Conservation (phyloP, 1,140 invertebrate species). For the Trypoxylus dichotomus region DNA sequence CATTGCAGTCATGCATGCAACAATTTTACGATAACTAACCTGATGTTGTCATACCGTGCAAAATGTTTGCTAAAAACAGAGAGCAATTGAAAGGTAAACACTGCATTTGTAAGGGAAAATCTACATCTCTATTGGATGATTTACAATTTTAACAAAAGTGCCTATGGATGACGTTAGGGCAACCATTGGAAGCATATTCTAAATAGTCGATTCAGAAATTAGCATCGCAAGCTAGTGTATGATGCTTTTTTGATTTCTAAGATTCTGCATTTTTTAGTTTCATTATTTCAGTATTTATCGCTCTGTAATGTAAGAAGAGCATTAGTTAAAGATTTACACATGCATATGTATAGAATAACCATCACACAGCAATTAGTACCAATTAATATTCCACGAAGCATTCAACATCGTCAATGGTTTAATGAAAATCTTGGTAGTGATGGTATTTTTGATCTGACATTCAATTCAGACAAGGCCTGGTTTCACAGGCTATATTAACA, state of each 20-base stretch:
- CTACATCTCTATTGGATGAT: too few relatives aligned
- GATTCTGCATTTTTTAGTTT: neutral
- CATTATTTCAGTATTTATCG: neutral
- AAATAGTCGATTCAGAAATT: slow-evolving; percentile 24
- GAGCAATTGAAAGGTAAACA: too few relatives aligned
- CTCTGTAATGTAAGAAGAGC: neutral
- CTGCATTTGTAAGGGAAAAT: too few relatives aligned
- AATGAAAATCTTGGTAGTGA: slow-evolving; percentile 15
- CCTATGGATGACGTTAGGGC: slow-evolving; percentile 20
- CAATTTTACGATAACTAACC: too few relatives aligned
- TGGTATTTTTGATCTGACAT: neutral
- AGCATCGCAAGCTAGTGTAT: neutral
- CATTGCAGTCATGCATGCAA: too few relatives aligned
- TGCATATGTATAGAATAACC: neutral
- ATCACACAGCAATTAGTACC: neutral
- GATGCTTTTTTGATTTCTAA: neutral
- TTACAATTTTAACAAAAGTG: neutral
- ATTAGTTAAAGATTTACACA: neutral
- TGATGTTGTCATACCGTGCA: too few relatives aligned
- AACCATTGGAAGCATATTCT: slow-evolving; percentile 13
- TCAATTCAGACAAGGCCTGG: slow-evolving; percentile 18
- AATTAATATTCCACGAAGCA: neutral
- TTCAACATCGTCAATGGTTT: slow-evolving; percentile 1
- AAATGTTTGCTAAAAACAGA: too few relatives aligned
- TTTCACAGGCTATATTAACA: slow-evolving; percentile 28